These are phyloP conservation scores for Lasiurus borealis DNA, from an alignment of 2,113 vertebrate genomes.

Conservation along the genomic window DNA sequence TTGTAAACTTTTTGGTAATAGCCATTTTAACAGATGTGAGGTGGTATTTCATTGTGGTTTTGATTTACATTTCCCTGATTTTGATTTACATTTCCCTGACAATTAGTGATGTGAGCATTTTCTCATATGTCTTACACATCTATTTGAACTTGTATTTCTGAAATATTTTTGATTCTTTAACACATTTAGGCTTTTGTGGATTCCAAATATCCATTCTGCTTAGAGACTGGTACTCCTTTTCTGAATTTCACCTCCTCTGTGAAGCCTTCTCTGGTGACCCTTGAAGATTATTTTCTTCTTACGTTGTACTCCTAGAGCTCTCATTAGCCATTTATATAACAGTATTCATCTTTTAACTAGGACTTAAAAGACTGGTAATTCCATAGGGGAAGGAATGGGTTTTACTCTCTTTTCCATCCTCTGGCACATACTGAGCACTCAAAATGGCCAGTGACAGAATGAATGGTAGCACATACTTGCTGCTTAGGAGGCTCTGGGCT, in stretches of 20 bases:
- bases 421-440: background rate
- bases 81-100: background rate
- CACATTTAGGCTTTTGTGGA: background rate
- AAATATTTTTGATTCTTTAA: background rate
- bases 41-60: background rate
- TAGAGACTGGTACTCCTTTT: background rate
- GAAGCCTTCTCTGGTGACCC: background rate
- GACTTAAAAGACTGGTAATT: background rate
- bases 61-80: background rate
- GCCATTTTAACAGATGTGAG: background rate
- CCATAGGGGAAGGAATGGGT: background rate
- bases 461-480: background rate
- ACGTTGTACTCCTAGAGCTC: background rate
- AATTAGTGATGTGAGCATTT: background rate
- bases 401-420: background rate
- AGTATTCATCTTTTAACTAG: background rate
- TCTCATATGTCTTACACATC: background rate
- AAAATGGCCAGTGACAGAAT: background rate
- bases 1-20: background rate
- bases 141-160: background rate
- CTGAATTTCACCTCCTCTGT: background rate
- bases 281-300: background rate
- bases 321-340: background rate
- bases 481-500: background rate
- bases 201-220: background rate